phyloP scores from a whole-genome alignment of 2,797 vertebrate species.

The Botia almorhae region DNA sequence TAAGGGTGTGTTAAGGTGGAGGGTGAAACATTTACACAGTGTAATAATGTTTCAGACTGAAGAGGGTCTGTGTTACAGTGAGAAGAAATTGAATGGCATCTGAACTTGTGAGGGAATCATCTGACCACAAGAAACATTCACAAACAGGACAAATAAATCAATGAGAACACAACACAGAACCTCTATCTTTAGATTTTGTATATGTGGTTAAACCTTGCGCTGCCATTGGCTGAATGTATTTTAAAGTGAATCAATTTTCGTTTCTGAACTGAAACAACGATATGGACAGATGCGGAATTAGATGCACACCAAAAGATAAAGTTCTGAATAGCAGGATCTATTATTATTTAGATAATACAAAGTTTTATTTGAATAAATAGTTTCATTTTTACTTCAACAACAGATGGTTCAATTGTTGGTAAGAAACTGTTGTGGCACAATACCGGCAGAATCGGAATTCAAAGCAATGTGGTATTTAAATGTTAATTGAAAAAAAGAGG shows the following conservation, averaged over 20 bases:
- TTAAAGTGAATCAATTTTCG: conserved; percentile 44
- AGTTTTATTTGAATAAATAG: background rate
- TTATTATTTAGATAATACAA: conserved; percentile 67
- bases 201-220: conserved; percentile 16
- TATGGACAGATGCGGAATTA: conserved; percentile 54
- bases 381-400: background rate
- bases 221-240: conserved; percentile 13
- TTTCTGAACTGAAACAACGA: conserved; percentile 57
- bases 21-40: conserved; percentile 80
- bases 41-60: conserved; percentile 81
- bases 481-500: background rate
- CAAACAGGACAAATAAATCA: conserved; percentile 82
- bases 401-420: conserved; percentile 5
- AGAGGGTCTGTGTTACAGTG: conserved; percentile 74
- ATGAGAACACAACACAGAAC: conserved; percentile 83
- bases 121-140: conserved; percentile 82
- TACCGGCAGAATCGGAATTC: background rate
- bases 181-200: conserved; percentile 71
- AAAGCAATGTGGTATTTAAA: background rate
- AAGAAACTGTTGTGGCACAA: conserved; percentile 9
- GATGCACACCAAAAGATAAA: conserved; percentile 75
- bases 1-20: conserved; percentile 59
- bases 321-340: conserved; percentile 98
- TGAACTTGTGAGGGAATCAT: conserved; percentile 76
- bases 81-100: conserved; percentile 81